phyloP scores from a whole-genome alignment of 2,113 vertebrate genomes.

The Hemibagrus wyckioides region DNA sequence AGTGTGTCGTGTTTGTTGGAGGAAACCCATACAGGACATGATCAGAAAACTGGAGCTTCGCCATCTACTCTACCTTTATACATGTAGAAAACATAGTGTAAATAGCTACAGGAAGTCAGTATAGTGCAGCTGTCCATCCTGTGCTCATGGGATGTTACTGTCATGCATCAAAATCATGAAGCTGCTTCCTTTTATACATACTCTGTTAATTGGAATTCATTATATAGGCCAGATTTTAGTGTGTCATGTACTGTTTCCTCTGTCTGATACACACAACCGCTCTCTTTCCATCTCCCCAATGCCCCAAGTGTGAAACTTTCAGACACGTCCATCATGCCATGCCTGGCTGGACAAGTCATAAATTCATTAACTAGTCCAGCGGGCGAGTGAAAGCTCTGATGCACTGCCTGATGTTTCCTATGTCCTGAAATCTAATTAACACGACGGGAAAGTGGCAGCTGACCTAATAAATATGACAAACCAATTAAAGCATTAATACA shows the following conservation, averaged over 20 bases:
- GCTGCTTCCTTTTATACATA: not conserved
- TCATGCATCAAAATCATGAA: not conserved
- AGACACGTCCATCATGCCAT: not conserved
- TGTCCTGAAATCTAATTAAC: constrained; percentile 9
- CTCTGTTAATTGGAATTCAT: not conserved
- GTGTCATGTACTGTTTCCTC: not conserved
- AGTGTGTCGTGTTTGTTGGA: not conserved
- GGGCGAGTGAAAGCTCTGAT: not conserved
- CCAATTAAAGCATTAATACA: not conserved
- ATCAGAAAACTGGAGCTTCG: too few species aligned
- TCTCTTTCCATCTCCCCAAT: not conserved
- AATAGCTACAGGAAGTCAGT: not conserved
- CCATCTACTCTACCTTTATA: too few species aligned
- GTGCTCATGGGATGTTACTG: not conserved
- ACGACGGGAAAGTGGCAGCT: not conserved
- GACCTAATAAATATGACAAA: not conserved
- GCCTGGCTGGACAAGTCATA: not conserved
- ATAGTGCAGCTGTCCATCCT: not conserved
- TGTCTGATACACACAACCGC: not conserved
- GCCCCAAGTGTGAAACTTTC: not conserved
- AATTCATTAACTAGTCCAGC: not conserved
- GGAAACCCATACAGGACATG: not conserved
- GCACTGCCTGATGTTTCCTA: not conserved
- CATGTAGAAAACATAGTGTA: too few species aligned
- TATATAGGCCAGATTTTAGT: not conserved